Percentiles rank a stretch among this genome's conserved stretches.
These are phyloP conservation scores for Mactra quadrangularis DNA, from an alignment of 1,140 invertebrate species.

Conservation along the genomic window DNA sequence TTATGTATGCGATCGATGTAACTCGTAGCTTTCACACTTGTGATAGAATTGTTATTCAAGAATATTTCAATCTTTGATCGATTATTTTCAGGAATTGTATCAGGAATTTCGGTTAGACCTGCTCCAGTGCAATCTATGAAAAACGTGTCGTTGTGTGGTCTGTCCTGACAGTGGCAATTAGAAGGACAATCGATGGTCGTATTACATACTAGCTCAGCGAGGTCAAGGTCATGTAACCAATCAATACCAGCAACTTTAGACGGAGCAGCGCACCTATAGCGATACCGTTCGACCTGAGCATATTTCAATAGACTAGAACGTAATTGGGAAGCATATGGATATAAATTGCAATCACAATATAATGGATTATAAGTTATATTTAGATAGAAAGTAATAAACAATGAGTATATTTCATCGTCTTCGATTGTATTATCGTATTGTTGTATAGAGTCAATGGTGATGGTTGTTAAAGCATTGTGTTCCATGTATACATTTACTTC, in stretches of 20 bases:
- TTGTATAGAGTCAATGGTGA: neutral
- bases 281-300: slow-evolving; percentile 22
- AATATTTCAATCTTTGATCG: slow-evolving; percentile 38
- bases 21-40: neutral
- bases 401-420: neutral
- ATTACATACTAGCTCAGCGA: slow-evolving; percentile 34
- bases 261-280: slow-evolving; percentile 7
- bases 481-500: slow-evolving; percentile 27
- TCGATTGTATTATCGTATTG: neutral
- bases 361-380: slow-evolving; percentile 40
- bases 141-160: slow-evolving; percentile 48
- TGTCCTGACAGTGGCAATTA: slow-evolving; percentile 36
- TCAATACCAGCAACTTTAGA: slow-evolving; percentile 21
- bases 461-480: slow-evolving; percentile 9
- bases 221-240: slow-evolving; percentile 29
- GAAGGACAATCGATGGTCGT: slow-evolving; percentile 18
- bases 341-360: slow-evolving; percentile 42
- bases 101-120: slow-evolving; percentile 28
- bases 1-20: slow-evolving; percentile 5
- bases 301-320: slow-evolving; percentile 13
- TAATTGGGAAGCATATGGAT: neutral
- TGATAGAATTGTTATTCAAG: slow-evolving; percentile 28
- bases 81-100: neutral
- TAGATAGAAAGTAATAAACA: slow-evolving; percentile 19
- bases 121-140: slow-evolving; percentile 25